Evolutionary conservation across 2,888 invertebrate species (phyloP), one percentile per base, ranked within the genome.

Genomic region (Encarsia formosa): DNA sequence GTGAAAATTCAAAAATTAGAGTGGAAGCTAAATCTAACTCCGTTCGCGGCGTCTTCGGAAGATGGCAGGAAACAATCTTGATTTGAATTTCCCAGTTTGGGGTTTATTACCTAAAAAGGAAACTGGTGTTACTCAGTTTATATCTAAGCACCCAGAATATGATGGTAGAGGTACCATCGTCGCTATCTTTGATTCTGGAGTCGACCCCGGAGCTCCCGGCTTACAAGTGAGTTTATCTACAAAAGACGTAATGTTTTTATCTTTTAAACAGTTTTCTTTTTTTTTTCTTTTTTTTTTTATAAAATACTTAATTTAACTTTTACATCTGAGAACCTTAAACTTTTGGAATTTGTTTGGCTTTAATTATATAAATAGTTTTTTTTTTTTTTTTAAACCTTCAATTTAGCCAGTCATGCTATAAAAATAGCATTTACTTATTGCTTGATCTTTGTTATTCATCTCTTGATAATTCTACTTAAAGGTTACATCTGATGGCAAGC

Each of bases 141-240:
- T 95, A 57, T 84, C 81, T 63, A 95, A 93, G 79, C 86, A 92
- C 78, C 90, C 94, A 1, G 81, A 84, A 49, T 94, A 86, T 72
- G 95, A 99, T 81, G 98, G 98, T 34, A 82, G 92, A 67, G 89
- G 87, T 65, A 87, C 91, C 45, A 79, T 89, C 60, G 95, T 99
- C 71, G 98, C 96, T 37, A 90, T 99, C 72, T 87, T 98, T 64
- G 99, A 99, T 78, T 96, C 97, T 3, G 98, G 98, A 8, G 91
- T 99, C 48, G 98, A 99, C 80, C 97, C 98, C 20, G 92, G 91
- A 40, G 95, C 95, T 8, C 84, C 88, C 58, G 98, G 98, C 57
- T 81, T 99, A 63, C 86, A 91, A 86, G 97, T 91, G 79, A 71
- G 23, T 26, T n/a, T n/a, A n/a, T n/a, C n/a, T n/a, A n/a, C n/a